phyloP scores from a whole-genome alignment of 1,140 invertebrate genomes.

The Rhagoletis pomonella region DNA sequence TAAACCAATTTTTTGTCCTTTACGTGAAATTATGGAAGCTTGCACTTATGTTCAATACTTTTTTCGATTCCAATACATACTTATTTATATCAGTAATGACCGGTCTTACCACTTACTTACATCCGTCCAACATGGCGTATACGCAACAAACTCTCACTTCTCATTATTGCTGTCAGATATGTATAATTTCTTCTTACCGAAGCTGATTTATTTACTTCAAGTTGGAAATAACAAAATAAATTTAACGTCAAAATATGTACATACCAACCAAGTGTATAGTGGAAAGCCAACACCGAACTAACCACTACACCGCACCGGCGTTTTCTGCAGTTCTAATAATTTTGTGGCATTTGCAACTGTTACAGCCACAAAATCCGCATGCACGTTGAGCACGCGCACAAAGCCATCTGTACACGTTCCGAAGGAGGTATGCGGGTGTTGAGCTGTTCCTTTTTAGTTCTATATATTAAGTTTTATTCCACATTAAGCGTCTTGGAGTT shows the following conservation, averaged over 20 bases:
- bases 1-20: too few species aligned
- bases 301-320: neutral
- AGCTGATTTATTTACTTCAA: neutral
- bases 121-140: neutral
- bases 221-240: neutral
- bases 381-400: constrained; percentile 44
- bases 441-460: neutral
- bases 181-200: neutral
- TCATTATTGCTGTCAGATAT: constrained; percentile 3
- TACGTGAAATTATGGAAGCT: too few species aligned
- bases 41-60: too few species aligned
- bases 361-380: constrained; percentile 45
- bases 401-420: constrained; percentile 13
- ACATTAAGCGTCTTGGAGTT: neutral
- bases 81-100: too few species aligned
- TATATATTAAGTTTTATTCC: constrained; percentile 19
- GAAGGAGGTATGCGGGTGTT: neutral
- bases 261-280: neutral
- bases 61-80: too few species aligned
- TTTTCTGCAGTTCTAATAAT: constrained; percentile 42
- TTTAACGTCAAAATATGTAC: neutral
- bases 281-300: neutral
- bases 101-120: neutral
- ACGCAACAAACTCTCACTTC: neutral
- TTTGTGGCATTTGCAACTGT: constrained; percentile 37